Evolutionary conservation across 2,888 invertebrate species (phyloP), one percentile per base, ranked within the genome.

Genomic region (Acrocyrtus sp.): DNA sequence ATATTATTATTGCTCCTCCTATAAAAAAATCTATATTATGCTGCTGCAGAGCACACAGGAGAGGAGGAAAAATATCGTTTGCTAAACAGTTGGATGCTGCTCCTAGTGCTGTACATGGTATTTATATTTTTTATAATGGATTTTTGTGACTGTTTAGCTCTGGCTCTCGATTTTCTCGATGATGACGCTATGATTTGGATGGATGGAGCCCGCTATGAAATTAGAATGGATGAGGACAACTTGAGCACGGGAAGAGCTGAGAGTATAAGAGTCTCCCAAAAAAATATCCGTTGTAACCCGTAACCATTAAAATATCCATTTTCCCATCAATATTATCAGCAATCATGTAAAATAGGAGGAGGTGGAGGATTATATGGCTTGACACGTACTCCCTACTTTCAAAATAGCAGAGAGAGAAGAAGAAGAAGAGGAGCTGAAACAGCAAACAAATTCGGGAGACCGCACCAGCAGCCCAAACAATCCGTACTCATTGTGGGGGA

Each of bases 181-280:
- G 53, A 54, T 63, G 45, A 41, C 45, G 41, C 24, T 51, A 53
- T 63, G 60, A 67, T 72, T 47, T 72, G 72, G 65, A 72, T 72
- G 70, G 70, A 72, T 72, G 63, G 50, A 45, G 21, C 58, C 60
- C 63, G 63, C 47, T 43, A 62, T 57, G 39, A 56, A 67, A 68
- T 68, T 68, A 68, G 67, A 68, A 68, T 68, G 60, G 67, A 68
- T 68, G 67, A 68, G 57, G 67, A 68, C 67, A 68, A 68, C 58
- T 68, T 68, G 48, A 48, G n/a, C 4, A 45, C 21, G 21, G 48
- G 21, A 19, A 21, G 48, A 48, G 21, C 5, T 10, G 15, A 43
- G 39, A n/a, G n/a, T n/a, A n/a, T n/a, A n/a, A n/a, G n/a, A n/a
- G n/a, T n/a, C n/a, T n/a, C n/a, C n/a, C n/a, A n/a, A n/a, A n/a